These are phyloP conservation scores for Heterochromis multidens DNA, from an alignment of 2,113 vertebrate genomes.

Conservation along the genomic window DNA sequence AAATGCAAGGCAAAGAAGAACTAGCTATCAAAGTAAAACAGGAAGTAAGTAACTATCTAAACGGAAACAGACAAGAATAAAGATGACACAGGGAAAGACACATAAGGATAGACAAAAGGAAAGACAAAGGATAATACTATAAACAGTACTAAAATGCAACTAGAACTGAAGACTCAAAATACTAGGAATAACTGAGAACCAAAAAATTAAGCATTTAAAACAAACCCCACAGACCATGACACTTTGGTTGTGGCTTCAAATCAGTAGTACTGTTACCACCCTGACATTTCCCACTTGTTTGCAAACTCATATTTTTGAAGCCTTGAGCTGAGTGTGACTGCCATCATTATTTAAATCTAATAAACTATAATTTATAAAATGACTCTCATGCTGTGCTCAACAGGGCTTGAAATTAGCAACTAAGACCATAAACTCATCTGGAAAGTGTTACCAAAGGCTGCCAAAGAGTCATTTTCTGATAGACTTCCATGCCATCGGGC, in stretches of 20 bases:
- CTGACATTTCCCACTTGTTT: neutral
- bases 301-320: no score
- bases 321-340: no score
- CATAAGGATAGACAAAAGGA: neutral
- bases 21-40: neutral
- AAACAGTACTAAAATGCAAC: neutral
- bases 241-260: neutral
- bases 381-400: neutral
- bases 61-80: neutral
- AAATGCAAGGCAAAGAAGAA: neutral
- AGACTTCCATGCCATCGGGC: neutral
- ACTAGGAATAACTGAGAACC: neutral
- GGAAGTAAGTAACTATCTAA: neutral
- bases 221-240: no score
- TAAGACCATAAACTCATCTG: neutral
- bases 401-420: neutral
- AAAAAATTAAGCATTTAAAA: no score
- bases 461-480: neutral
- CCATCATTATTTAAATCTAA: neutral
- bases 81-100: neutral
- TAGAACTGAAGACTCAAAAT: neutral
- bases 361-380: neutral
- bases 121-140: neutral
- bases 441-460: neutral
- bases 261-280: neutral